Percentiles rank a stretch among this genome's conserved stretches.
Conservation (phyloP, 64 coral and sea anemone species). For the Platygyra sinensis region DNA sequence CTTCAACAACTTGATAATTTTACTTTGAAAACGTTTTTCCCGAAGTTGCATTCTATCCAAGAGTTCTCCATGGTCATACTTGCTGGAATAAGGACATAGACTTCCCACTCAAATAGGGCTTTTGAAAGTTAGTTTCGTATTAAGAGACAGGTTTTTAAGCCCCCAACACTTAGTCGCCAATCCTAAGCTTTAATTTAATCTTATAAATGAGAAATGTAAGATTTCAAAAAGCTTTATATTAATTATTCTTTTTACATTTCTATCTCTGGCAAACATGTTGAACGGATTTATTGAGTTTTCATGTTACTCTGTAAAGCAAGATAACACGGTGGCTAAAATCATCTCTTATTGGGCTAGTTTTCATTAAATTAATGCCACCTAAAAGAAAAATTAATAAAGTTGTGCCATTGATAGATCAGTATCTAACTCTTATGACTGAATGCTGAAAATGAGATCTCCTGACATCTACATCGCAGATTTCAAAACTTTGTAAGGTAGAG, state of each 20-base stretch:
- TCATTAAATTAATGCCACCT: conserved; percentile 5
- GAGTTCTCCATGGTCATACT: conserved; percentile 40
- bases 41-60: conserved; percentile 62
- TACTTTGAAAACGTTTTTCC: conserved; percentile 41
- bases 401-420: not conserved
- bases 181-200: no score
- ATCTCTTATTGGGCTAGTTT: not conserved
- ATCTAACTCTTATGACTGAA: not conserved
- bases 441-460: not conserved
- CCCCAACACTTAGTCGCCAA: no score
- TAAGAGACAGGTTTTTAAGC: no score
- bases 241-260: no score
- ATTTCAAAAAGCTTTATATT: no score
- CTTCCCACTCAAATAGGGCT: not conserved
- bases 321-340: not conserved
- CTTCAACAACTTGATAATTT: conserved; percentile 39
- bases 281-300: no score
- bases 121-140: no score
- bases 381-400: not conserved
- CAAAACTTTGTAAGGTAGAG: not conserved
- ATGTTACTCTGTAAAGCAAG: not conserved
- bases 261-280: no score
- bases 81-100: conserved; percentile 58
- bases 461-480: not conserved
- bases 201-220: no score